Evolutionary conservation across 2,113 vertebrate genomes (phyloP), one percentile per base, ranked within the genome.

Genomic region (Mugil cephalus): DNA sequence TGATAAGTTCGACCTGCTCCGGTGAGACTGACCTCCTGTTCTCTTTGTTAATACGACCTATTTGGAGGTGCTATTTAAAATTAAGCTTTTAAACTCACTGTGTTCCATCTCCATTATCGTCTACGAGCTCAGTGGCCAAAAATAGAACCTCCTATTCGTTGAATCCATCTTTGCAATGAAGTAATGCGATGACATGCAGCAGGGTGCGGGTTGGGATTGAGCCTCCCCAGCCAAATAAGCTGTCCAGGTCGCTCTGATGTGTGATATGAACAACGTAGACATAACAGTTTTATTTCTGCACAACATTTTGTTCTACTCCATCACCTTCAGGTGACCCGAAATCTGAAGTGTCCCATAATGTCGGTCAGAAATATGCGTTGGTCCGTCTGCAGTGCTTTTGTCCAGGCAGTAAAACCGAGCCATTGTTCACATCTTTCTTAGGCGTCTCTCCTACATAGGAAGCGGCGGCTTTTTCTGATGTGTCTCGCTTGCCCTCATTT

Each of bases 1-100:
- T 63, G 69, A 75, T 82, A 47, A 80, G 60, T 53, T 72, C 1
- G 4, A 66, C 17, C 64, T 38, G 9, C 5, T 46, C 40, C 63
- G 6, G 54, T 35, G 35, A 13, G 48, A 47, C 40, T 19, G 61
- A 45, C 35, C 68, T 15, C 8, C 43, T 17, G 14, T 42, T 55
- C 35, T 6, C 42, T 78, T 56, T 80, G 40, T 76, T 62, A 21
- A 30, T 46, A 3, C 2, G 18, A 5, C n/a, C 40, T 13, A n/a
- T 46, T 74, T 45, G 10, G 12, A 9, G 11, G 10, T 35, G 10
- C 18, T 52, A 17, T 77, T 63, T 58, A 40, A 64, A 58, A 36
- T 13, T 2, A 63, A 72, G 39, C 38, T 60, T 52, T 71, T 51
- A 19, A 24, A 13, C 19, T 30, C 46, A 34, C 3, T 47, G 50